Evolutionary conservation across 1,140 invertebrate genomes (phyloP).

Genomic region (Vanessa atalanta): DNA sequence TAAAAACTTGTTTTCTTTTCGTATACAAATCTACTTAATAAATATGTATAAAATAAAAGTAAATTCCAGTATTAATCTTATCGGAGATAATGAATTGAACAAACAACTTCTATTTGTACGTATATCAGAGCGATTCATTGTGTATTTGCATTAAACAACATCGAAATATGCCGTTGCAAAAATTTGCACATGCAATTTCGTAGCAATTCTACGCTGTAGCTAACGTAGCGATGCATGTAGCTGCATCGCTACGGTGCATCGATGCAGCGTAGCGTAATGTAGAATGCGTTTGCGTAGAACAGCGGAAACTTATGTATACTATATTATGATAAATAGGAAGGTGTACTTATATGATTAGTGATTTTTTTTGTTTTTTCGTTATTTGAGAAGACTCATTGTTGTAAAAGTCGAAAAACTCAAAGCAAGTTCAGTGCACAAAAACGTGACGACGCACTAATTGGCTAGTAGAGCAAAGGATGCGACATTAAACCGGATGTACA

Average conservation of each 20-base stretch:
- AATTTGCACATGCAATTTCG: conserved; percentile 71
- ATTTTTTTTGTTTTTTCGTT: too few relatives aligned
- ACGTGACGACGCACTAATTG: too few relatives aligned
- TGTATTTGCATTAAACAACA: neutral
- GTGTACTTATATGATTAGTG: neutral
- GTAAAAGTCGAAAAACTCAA: too few relatives aligned
- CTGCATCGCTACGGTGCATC: conserved; percentile 73
- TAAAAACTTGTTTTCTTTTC: too few relatives aligned
- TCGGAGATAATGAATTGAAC: neutral
- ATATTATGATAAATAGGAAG: neutral
- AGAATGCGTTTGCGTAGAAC: conserved; percentile 56
- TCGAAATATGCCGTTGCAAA: conserved; percentile 34
- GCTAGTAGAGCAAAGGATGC: too few relatives aligned
- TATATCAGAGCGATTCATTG: neutral
- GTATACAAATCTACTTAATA: too few relatives aligned
- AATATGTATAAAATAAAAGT: too few relatives aligned
- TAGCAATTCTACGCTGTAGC: conserved; percentile 68
- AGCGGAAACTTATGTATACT: neutral
- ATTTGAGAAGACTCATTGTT: too few relatives aligned
- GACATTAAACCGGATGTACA: too few relatives aligned
- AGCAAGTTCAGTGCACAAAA: too few relatives aligned
- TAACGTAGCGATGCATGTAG: conserved; percentile 47
- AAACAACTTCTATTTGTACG: neutral
- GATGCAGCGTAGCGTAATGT: conserved; percentile 64
- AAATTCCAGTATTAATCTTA: too few relatives aligned